Base-by-base conservation (phyloP, 2,888 invertebrate genomes). In the Trachelus troglodyta region DNA sequence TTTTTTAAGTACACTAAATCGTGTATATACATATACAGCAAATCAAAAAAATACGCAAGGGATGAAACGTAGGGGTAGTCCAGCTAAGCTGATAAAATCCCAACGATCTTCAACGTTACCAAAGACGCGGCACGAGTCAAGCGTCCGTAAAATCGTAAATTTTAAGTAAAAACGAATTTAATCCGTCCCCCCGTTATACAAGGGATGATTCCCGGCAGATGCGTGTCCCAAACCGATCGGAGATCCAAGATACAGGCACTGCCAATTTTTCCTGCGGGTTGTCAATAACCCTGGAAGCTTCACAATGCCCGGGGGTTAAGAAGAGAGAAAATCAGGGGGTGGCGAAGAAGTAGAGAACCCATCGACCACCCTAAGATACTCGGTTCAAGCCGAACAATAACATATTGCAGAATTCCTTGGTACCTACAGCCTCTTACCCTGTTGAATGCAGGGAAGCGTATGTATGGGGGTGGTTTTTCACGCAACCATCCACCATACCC, bases 231-330 rank as follows among this genome's bases (percentile, higher is more conserved):
- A 84, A 87, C 83, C 84, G 83, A 85, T 83, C 82, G 79, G 79
- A 86, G 84, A 86, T 84, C 85, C 78, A 75, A 83, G 88, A 88
- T 90, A 88, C 88, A 40, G 40, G 15, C 40, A 87, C 89, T 86
- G 89, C 88, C 89, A 89, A 90, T 89, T 89, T 89, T 86, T 87
- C 83, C 85, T 87, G 87, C 84, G 87, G 87, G 85, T 88, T 89
- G 86, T 89, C 88, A 87, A 87, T 89, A 89, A 87, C 85, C 84
- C 85, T 87, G 86, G 86, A 84, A 80, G 80, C 84, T 79, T 82
- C 83, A 89, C 89, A 89, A 89, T 89, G 81, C 83, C 69, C 79
- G 84, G 87, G 84, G 85, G 84, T 83, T 80, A 82, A 81, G 83
- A 75, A 69, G 81, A 79, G 82, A 40, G 40, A 40, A 40, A 40